Evolutionary conservation across 2,888 invertebrate species (phyloP).

Genomic region (Tetrapedia diversipes): DNA sequence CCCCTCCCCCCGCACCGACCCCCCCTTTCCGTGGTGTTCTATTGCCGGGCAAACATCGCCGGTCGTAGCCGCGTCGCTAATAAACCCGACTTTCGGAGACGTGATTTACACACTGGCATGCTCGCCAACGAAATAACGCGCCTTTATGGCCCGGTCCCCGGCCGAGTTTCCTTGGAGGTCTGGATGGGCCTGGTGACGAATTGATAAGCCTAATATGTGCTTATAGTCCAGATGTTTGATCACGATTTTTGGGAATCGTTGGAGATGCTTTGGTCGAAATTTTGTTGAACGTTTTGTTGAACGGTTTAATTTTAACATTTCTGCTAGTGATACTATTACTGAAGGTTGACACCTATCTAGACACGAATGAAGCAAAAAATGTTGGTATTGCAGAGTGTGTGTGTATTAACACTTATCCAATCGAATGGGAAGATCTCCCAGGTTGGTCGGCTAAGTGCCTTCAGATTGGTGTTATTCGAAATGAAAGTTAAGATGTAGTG

Average conservation of each 20-base stretch:
- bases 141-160: constrained; percentile 18
- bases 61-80: constrained; percentile 63
- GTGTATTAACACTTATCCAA: no score
- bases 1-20: constrained; percentile 26
- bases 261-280: neutral
- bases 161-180: neutral
- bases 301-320: no score
- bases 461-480: no score
- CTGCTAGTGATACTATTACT: no score
- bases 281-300: no score
- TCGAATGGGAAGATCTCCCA: no score
- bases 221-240: neutral
- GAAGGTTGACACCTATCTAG: no score
- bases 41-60: constrained; percentile 61
- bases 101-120: constrained; percentile 60
- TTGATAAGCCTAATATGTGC: neutral
- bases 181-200: neutral
- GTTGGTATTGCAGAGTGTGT: no score
- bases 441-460: no score
- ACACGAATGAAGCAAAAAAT: no score
- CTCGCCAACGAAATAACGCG: constrained; percentile 53
- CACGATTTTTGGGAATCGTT: neutral
- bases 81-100: constrained; percentile 63
- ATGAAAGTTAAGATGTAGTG: no score
- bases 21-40: constrained; percentile 48